Conservation (phyloP, 2,888 invertebrate species). For the Conops quadrifasciatus region DNA sequence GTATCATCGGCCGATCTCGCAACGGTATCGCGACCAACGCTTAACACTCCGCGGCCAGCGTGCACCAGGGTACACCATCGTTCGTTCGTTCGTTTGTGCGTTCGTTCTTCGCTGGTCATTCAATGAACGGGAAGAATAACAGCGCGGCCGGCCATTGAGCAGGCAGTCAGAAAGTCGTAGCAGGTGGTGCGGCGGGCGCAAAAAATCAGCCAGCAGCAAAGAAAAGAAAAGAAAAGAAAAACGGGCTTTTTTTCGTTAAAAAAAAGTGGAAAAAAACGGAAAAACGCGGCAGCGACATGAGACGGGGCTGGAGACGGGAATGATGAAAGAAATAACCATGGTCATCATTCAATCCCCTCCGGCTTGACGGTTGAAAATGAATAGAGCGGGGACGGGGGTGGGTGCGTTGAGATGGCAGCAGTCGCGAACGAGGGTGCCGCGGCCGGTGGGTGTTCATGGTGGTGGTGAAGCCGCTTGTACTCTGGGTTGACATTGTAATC, state of each 20-base stretch:
- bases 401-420: constrained; percentile 6
- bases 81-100: background rate
- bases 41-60: background rate
- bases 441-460: too few relatives aligned
- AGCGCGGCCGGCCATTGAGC: constrained; percentile 58
- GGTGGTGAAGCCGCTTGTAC: background rate
- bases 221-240: constrained; percentile 34
- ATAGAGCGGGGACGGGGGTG: background rate
- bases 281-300: background rate
- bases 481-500: constrained; percentile 24
- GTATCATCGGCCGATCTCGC: background rate
- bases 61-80: background rate
- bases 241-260: constrained; percentile 17
- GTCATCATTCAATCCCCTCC: constrained; percentile 34
- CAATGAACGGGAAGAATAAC: constrained; percentile 42
- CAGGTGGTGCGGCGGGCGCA: constrained; percentile 48
- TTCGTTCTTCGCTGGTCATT: constrained; percentile 10
- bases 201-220: constrained; percentile 41
- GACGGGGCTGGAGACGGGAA: background rate
- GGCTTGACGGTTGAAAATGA: constrained; percentile 13
- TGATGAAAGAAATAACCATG: constrained; percentile 30
- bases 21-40: background rate
- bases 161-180: constrained; percentile 63
- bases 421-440: constrained; percentile 7
- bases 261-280: background rate